Evolutionary conservation across 2,888 invertebrate species (phyloP).

Genomic region (Drosophila anomelani): DNA sequence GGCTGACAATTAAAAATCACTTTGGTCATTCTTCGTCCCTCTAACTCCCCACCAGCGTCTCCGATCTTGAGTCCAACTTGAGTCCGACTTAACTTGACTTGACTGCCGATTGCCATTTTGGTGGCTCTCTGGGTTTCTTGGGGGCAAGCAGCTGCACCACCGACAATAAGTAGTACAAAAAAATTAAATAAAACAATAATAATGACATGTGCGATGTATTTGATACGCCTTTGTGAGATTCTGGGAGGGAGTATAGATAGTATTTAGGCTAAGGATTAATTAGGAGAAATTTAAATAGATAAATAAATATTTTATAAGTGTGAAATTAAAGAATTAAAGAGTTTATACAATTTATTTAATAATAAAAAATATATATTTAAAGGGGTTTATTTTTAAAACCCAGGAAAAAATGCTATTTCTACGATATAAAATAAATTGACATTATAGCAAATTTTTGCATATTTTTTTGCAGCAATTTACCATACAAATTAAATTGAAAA

Average conservation of each 20-base stretch:
- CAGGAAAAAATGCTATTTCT: not conserved
- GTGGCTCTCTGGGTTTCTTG: constrained; percentile 31
- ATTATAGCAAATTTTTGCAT: no score
- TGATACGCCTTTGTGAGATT: constrained; percentile 45
- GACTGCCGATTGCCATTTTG: constrained; percentile 53
- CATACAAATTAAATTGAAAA: no score
- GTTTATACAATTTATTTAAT: not conserved
- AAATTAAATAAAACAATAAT: constrained; percentile 9
- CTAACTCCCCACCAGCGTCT: constrained; percentile 4
- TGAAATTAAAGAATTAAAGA: not conserved
- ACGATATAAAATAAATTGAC: no score
- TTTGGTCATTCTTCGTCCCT: constrained; percentile 36
- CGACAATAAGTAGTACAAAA: not conserved
- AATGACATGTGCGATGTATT: constrained; percentile 28
- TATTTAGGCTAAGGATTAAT: not conserved
- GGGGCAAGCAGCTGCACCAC: constrained; percentile 38
- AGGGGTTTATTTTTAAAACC: not conserved
- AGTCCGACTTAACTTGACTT: constrained; percentile 38
- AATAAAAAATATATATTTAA: not conserved
- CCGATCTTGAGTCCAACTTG: constrained; percentile 18
- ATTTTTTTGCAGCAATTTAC: no score
- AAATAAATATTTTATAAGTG: not conserved
- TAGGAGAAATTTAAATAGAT: not conserved
- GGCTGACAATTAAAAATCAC: constrained; percentile 80
- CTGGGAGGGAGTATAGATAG: not conserved